phyloP scores from a whole-genome alignment of 2,797 vertebrate species.

The Buphagus erythrorhynchus region DNA sequence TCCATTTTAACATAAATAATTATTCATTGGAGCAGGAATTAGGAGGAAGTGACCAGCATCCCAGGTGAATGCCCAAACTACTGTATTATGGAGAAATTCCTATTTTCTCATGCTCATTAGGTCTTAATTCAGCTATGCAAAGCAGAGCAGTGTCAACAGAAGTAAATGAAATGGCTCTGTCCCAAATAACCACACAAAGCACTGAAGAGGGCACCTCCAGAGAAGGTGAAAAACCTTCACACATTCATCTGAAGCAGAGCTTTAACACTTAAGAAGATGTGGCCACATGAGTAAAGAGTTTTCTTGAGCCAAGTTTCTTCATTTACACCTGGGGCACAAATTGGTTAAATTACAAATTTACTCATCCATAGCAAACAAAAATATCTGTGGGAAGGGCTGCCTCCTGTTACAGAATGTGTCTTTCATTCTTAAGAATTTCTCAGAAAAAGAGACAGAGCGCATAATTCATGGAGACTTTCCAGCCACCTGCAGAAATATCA shows the following conservation, averaged over 20 bases:
- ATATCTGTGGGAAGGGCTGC: neutral
- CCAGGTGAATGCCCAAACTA: neutral
- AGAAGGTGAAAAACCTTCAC: neutral
- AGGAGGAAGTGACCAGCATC: neutral
- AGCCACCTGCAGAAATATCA: neutral
- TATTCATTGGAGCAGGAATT: neutral
- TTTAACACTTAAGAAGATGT: neutral
- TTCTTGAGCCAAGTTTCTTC: neutral
- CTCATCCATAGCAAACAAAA: neutral
- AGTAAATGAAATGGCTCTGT: slow-evolving; percentile 18
- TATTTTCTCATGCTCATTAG: neutral
- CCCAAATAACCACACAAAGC: neutral
- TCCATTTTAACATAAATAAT: slow-evolving; percentile 11
- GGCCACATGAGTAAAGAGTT: neutral
- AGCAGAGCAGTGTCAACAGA: slow-evolving; percentile 1
- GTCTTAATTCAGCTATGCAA: slow-evolving; percentile 7
- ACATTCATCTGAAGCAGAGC: neutral
- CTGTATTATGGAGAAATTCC: neutral
- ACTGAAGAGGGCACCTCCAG: neutral
- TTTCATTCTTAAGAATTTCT: neutral
- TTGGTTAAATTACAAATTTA: neutral
- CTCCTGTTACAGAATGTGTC: neutral
- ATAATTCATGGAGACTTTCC: neutral
- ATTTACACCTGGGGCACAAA: neutral
- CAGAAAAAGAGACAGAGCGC: neutral